phyloP scores from a whole-genome alignment of 2,113 vertebrate species.

The Corydoras maculifer region DNA sequence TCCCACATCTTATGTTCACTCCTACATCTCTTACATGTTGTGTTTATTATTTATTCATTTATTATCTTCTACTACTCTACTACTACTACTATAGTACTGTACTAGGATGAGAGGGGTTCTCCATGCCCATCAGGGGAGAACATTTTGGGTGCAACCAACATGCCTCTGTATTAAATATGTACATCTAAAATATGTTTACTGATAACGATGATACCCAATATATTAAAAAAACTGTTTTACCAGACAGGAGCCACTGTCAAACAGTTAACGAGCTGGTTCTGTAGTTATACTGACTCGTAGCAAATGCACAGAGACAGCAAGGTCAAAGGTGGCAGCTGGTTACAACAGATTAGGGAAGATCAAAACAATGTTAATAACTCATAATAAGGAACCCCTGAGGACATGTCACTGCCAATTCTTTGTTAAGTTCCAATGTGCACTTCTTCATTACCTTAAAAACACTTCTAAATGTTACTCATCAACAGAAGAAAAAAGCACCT shows the following conservation, averaged over 20 bases:
- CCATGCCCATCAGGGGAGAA: no score
- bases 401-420: conserved; percentile 39
- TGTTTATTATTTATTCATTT: no score
- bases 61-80: no score
- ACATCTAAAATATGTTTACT: background rate
- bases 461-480: no score
- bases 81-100: no score
- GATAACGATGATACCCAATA: background rate
- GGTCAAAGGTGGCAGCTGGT: conserved; percentile 47
- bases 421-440: background rate
- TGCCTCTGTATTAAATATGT: background rate
- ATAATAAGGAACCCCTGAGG: conserved; percentile 65
- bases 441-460: no score
- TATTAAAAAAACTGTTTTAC: background rate
- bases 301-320: conserved; percentile 10
- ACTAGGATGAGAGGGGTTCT: no score
- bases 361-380: conserved; percentile 67
- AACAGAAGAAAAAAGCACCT: no score
- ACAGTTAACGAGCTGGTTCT: background rate
- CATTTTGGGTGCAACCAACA: background rate
- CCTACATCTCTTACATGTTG: no score
- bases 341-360: conserved; percentile 63
- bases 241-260: background rate
- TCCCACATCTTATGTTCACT: no score
- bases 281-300: background rate